Evolutionary conservation across 2,797 vertebrate genomes (phyloP).

Genomic region (Merluccius polli): DNA sequence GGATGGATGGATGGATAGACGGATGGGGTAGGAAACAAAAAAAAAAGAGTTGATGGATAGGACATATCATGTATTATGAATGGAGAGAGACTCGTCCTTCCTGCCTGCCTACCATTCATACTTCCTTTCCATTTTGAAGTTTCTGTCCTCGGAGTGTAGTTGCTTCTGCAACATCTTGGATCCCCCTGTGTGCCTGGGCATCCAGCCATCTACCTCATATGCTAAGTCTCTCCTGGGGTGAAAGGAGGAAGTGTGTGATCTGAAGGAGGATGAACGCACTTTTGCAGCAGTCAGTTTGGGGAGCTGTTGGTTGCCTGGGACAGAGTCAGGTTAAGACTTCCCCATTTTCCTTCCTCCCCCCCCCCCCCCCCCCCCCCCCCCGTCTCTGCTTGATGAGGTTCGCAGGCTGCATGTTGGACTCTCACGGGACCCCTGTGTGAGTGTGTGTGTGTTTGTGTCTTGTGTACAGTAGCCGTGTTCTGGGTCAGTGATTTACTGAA

Average conservation of each 20-base stretch:
- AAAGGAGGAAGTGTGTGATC: constrained; percentile 45
- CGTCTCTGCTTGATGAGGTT: constrained; percentile 63
- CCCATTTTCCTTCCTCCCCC: constrained; percentile 41
- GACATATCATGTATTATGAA: constrained; percentile 32
- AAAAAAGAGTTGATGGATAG: constrained; percentile 39
- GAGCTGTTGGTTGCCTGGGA: constrained; percentile 11
- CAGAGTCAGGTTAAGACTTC: constrained; percentile 22
- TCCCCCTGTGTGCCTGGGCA: constrained; percentile 25
- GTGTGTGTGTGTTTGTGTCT: constrained; percentile 22
- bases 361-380: constrained; percentile 24
- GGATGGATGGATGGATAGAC: constrained; percentile 31
- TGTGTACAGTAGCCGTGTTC: constrained; percentile 57
- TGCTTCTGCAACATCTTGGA: constrained; percentile 21
- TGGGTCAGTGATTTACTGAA: constrained; percentile 59
- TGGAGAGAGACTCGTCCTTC: constrained; percentile 22
- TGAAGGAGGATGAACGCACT: constrained; percentile 61
- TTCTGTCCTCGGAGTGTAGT: constrained; percentile 21
- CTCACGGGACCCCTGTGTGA: constrained; percentile 42
- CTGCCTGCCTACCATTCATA: constrained; percentile 6
- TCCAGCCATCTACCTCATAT: constrained; percentile 36
- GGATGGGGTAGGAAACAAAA: constrained; percentile 22
- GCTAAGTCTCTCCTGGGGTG: constrained; percentile 45
- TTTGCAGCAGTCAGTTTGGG: constrained; percentile 44
- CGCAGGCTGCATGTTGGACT: constrained; percentile 49
- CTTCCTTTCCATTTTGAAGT: constrained; percentile 36